These are phyloP conservation scores for Hippoglossus stenolepis DNA, from an alignment of 2,113 vertebrate genomes.

Conservation along the genomic window DNA sequence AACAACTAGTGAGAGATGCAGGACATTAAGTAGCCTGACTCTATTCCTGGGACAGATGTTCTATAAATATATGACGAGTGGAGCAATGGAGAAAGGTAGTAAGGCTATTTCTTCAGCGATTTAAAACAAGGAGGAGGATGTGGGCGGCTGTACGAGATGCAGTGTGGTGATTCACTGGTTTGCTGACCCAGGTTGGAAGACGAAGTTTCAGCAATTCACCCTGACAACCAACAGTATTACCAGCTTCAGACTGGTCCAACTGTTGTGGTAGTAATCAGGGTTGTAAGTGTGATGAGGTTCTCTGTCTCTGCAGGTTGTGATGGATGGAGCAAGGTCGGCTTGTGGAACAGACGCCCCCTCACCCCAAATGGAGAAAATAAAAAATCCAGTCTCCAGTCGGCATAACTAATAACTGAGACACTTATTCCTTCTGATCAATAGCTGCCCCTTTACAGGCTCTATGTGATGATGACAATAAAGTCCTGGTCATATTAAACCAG, in stretches of 20 bases:
- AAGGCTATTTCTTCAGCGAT: constrained; percentile 50
- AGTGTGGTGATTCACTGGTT: constrained; percentile 65
- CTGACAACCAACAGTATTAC: constrained; percentile 63
- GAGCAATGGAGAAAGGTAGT: constrained; percentile 52
- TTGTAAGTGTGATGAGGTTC: constrained; percentile 28
- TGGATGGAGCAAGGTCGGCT: constrained; percentile 4
- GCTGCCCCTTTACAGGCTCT: too few species aligned
- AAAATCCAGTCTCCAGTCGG: constrained; percentile 26
- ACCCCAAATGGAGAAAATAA: constrained; percentile 8
- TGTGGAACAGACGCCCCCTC: background rate
- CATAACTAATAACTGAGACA: too few species aligned
- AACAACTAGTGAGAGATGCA: constrained; percentile 9
- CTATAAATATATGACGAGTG: constrained; percentile 47
- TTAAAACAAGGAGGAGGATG: constrained; percentile 55
- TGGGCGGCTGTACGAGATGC: constrained; percentile 54
- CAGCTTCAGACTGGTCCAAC: constrained; percentile 43
- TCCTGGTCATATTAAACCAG: too few species aligned
- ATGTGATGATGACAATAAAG: too few species aligned
- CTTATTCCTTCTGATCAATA: too few species aligned
- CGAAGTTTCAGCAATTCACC: constrained; percentile 64
- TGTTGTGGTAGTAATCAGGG: constrained; percentile 26
- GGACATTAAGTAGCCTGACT: constrained; percentile 25
- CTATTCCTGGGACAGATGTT: constrained; percentile 39
- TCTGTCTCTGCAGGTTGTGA: constrained; percentile 30
- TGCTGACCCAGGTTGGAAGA: constrained; percentile 59